Evolutionary conservation across 2,888 invertebrate species (phyloP).

Genomic region (Ctena decussata): DNA sequence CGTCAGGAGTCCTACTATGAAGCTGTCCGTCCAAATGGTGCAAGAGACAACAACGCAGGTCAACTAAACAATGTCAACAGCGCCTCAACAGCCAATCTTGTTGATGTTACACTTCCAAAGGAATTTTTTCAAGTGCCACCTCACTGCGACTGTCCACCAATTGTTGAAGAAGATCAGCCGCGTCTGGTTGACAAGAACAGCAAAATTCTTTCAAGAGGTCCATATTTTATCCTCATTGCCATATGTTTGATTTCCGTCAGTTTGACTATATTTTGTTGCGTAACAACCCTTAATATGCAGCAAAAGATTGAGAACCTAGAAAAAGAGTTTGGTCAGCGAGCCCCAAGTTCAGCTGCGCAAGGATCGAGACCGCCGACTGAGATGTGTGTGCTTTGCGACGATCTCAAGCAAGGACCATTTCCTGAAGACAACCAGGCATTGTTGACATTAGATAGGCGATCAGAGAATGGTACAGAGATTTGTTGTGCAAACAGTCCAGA

Average conservation of each 20-base stretch:
- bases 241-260: neutral
- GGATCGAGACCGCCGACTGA: neutral
- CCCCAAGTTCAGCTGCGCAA: neutral
- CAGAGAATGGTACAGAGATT: slow-evolving; percentile 39
- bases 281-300: neutral
- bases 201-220: neutral
- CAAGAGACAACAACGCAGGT: neutral
- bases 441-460: slow-evolving; percentile 23
- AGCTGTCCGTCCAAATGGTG: neutral
- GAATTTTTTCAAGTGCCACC: neutral
- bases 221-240: neutral
- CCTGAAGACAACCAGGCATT: slow-evolving; percentile 59
- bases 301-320: neutral
- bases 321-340: neutral
- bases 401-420: slow-evolving; percentile 60
- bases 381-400: slow-evolving; percentile 64
- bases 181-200: neutral
- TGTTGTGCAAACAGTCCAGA: slow-evolving; percentile 61
- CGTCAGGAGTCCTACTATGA: neutral
- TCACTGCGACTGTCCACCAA: neutral
- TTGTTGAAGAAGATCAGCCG: neutral
- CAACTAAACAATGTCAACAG: neutral
- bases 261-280: neutral
- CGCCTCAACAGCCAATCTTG: neutral
- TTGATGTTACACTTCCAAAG: neutral